Conservation (phyloP, 2,113 vertebrate species). For the Ceuthmochares aereus region DNA sequence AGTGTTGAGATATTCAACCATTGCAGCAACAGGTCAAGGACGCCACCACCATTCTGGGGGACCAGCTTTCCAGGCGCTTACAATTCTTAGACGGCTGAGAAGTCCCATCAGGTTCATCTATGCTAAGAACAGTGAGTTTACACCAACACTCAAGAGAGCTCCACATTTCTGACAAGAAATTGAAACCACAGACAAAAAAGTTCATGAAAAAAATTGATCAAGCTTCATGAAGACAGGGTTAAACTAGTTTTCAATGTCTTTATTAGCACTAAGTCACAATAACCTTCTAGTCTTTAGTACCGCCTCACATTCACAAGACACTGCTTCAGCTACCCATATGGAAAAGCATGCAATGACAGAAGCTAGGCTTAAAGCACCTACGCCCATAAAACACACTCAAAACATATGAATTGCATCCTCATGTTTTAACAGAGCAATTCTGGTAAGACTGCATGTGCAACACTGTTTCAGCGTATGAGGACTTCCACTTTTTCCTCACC, state of each 20-base stretch:
- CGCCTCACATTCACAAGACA: neutral
- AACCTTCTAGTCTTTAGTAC: neutral
- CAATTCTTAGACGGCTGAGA: neutral
- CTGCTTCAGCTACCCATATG: neutral
- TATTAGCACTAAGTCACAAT: neutral
- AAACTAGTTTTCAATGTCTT: neutral
- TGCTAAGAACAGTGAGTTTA: neutral
- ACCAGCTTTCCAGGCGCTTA: neutral
- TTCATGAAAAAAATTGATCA: neutral
- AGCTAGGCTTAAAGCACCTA: conserved; percentile 9
- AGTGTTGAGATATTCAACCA: neutral
- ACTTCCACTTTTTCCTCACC: conserved; percentile 76
- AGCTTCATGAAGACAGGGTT: neutral
- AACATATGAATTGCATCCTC: neutral
- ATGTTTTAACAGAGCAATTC: neutral
- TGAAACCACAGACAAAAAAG: neutral
- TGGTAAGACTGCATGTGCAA: neutral
- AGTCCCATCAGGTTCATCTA: neutral
- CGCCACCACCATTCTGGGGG: neutral
- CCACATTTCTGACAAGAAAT: neutral
- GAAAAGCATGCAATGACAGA: neutral
- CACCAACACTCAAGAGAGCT: neutral
- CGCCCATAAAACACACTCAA: neutral
- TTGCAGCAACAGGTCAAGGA: neutral
- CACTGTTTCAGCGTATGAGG: neutral